A percentile compares a stretch with the other conserved stretches of the same genome.
phyloP scores from a whole-genome alignment of 2,113 vertebrate species.

The Mormyrus iriodes region DNA sequence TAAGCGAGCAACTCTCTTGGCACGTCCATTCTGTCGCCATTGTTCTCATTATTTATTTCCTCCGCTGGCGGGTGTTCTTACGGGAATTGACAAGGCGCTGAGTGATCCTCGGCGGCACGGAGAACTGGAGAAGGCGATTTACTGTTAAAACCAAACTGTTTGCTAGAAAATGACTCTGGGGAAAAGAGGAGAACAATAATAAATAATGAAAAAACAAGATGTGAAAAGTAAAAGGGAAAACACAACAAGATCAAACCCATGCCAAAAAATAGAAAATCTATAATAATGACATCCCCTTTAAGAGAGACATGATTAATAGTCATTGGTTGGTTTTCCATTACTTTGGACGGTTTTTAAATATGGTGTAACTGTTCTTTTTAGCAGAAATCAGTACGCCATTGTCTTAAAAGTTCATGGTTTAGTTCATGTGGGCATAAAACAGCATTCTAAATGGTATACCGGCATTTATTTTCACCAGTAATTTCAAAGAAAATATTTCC shows the following conservation, averaged over 20 bases:
- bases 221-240: neutral
- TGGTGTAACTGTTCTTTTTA: neutral
- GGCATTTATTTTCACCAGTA: neutral
- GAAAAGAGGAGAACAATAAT: neutral
- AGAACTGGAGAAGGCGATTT: neutral
- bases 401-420: neutral
- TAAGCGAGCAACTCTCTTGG: neutral
- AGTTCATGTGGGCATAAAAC: neutral
- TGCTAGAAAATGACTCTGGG: neutral
- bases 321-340: neutral
- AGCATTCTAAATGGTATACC: neutral
- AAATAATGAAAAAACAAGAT: neutral
- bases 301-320: neutral
- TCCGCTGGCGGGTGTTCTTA: neutral
- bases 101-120: neutral
- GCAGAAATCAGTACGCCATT: neutral
- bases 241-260: neutral
- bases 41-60: neutral
- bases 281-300: neutral
- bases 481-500: constrained; percentile 3
- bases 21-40: neutral
- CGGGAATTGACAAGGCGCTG: neutral
- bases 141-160: neutral
- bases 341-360: neutral
- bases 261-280: neutral